Conservation (phyloP, 2,888 invertebrate genomes). For the Dysmachus trigonus region DNA sequence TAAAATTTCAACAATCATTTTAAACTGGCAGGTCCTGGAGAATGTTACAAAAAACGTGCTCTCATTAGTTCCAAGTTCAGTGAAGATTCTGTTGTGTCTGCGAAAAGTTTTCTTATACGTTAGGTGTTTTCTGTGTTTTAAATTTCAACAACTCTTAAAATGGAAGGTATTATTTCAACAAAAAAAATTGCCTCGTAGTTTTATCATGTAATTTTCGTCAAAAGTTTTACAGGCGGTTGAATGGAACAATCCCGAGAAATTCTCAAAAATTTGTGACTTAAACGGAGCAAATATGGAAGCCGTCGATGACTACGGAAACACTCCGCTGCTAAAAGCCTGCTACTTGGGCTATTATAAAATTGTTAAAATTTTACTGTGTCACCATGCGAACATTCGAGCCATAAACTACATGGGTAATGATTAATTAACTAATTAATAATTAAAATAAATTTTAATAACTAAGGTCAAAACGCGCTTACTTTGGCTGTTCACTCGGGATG, state of each 20-base stretch:
- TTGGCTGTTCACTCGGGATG: slow-evolving; percentile 58
- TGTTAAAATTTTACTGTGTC: slow-evolving; percentile 54
- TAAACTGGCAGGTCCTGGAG: not conserved
- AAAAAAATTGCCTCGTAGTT: not conserved
- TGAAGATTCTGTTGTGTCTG: not conserved
- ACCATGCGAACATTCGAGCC: slow-evolving; percentile 56
- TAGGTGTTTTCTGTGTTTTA: not conserved
- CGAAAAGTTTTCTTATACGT: not conserved
- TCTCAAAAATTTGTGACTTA: not conserved
- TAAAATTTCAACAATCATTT: not conserved
- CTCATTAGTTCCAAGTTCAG: not conserved
- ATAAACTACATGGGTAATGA: slow-evolving; percentile 59
- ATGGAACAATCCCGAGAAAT: not conserved
- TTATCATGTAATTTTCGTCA: not conserved
- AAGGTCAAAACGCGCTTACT: slow-evolving; percentile 62
- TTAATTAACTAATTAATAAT: not conserved
- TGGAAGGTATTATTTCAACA: not conserved
- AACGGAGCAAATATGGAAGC: slow-evolving; percentile 53
- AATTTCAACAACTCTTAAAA: not conserved
- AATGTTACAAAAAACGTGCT: not conserved
- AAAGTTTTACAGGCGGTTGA: not conserved
- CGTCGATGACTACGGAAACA: slow-evolving; percentile 52
- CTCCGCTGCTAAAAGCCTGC: slow-evolving; percentile 58
- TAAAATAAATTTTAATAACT: not conserved
- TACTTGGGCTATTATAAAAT: slow-evolving; percentile 56